Evolutionary conservation across 2,113 vertebrate species (phyloP).

Genomic region (Neotoma lepida): DNA sequence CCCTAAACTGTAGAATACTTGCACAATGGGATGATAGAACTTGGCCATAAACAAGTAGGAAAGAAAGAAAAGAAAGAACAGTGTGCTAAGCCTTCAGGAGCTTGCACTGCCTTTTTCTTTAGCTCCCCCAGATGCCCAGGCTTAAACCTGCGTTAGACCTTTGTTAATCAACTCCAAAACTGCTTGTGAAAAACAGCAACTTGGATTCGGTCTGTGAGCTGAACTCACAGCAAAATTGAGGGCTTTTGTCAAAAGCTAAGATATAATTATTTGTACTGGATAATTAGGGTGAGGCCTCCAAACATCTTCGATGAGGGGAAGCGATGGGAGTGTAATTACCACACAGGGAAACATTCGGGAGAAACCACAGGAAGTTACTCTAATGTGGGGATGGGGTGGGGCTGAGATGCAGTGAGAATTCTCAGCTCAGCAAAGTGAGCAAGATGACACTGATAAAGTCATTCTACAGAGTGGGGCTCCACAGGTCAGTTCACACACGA

Average conservation of each 20-base stretch:
- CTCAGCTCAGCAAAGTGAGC: not conserved
- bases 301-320: not conserved
- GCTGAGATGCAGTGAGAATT: not conserved
- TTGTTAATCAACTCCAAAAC: not conserved
- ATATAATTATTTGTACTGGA: not conserved
- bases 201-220: not conserved
- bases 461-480: not conserved
- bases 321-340: not conserved
- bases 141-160: not conserved
- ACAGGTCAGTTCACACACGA: not conserved
- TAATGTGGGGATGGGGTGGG: not conserved
- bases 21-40: not conserved
- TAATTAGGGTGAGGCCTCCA: not conserved
- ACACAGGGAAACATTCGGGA: not conserved
- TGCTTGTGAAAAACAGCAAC: not conserved
- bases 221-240: not conserved
- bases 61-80: not conserved
- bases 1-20: not conserved
- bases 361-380: not conserved
- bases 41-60: not conserved
- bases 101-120: not conserved
- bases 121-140: not conserved
- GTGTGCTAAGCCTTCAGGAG: not conserved
- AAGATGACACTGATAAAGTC: not conserved
- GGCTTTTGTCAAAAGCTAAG: not conserved